Base-by-base conservation (phyloP, 2,797 vertebrate species). In the Carduelis carduelis region DNA sequence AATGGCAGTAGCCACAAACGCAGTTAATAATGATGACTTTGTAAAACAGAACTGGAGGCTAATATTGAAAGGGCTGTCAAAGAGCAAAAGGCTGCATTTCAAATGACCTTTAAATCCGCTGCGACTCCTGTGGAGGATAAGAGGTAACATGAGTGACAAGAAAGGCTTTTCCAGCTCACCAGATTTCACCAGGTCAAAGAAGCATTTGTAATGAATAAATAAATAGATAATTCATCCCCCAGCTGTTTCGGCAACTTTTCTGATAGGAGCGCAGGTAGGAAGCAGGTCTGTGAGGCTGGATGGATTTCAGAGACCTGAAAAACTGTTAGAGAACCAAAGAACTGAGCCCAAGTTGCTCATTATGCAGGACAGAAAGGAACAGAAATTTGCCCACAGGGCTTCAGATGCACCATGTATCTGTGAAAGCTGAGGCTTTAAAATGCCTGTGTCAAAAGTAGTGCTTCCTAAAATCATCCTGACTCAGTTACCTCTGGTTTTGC, bases 31-130 rank as follows among this genome's bases (percentile, higher is more conserved):
- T 87, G 91, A 95, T 97, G 96, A 96, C 92, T 96, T 95, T 95
- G 94, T 96, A 96, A 92, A 93, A 96, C 95, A 97, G 96, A 96
- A 97, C 91, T 97, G 90, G 91, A 97, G 95, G 95, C 95, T 95
- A 94, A 96, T 95, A 97, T 82, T 59, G 82, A 93, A 93, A 88
- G 68, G 83, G 65, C 55, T 94, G 69, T 91, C 90, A 91, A 87
- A 96, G 95, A 93, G 94, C 95, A 97, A 95, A 83, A 93, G 93
- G 88, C 82, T 93, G 93, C 55, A 81, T 95, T 95, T 93, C 89
- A 94, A 94, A 95, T 91, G 91, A 97, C 94, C 93, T 97, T 94
- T 96, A 95, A 95, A 97, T 95, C 91, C 64, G 15, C 86, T 74
- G 83, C 1, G 21, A 77, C 79, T 95, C 72, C 68, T 86, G 74